Base-by-base conservation (phyloP, 2,797 vertebrate species). In the Anguilla marmorata region DNA sequence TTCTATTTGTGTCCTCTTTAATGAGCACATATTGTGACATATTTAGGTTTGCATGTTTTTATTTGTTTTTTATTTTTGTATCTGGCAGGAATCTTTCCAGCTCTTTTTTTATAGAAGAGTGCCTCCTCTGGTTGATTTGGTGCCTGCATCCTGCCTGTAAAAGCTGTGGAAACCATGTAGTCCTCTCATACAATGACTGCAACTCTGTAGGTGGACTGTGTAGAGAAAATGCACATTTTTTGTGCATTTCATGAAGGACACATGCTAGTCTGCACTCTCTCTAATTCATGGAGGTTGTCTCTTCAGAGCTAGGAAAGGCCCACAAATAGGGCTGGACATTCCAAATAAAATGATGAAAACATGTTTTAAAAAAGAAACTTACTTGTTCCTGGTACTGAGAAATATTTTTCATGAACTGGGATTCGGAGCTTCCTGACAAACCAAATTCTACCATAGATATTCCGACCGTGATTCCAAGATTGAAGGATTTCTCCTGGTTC, bases 371-470 rank as follows among this genome's bases (percentile, higher is more conserved):
- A 3, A 14, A 37, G 5, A 41, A 74, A 50, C 76, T 72, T 96
- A 98, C 97, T 97, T 97, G 94, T 66, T 89, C 91, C 0, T 91
- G 86, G 37, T 96, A 95, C 21, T 95, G n/a, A 0, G 95, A 95
- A 90, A 98, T 69, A 85, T 97, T 97, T 0, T 14, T 94, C 84
- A 97, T 27, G 87, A 96, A 91, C 4, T 91, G 88, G 0, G 37
- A 79, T 52, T 92, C 93, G 0, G 0, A 0, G 24, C 95, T 95
- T 60, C 0, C 58, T 0, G 86, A 88, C 0, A 93, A 0, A 30
- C 95, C 96, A 0, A 52, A 0, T 84, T 93, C 74, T n/a, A 95
- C 0, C 0, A 11, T 24, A 1, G 5, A 0, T 33, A 97, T 7
- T 58, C 94, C 95, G 0, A 96, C 0, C 0, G 95, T 91, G 37